Conservation (phyloP, 2,888 invertebrate genomes). For the Erebia palarica region DNA sequence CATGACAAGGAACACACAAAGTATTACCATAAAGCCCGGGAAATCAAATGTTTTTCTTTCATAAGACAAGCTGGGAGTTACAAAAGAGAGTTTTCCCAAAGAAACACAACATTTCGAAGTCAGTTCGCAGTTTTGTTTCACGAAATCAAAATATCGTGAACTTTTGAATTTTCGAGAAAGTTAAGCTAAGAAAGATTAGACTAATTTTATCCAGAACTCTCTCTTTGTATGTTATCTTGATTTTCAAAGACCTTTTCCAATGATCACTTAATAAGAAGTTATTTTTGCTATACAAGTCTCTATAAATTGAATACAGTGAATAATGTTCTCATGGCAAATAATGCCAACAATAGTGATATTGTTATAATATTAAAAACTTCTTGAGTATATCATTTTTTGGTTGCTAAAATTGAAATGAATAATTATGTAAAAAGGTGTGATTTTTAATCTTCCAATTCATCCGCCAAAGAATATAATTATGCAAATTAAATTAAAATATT, state of each 20-base stretch:
- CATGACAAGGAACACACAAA: constrained; percentile 32
- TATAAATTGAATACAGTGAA: too few relatives aligned
- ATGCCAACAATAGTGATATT: too few relatives aligned
- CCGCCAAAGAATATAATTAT: not conserved
- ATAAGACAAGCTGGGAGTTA: constrained; percentile 47
- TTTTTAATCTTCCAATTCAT: not conserved
- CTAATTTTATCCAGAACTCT: not conserved
- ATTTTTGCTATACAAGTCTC: too few relatives aligned
- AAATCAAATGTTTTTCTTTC: constrained; percentile 51
- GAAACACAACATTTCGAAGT: constrained; percentile 22
- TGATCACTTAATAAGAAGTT: too few relatives aligned
- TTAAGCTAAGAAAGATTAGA: not conserved
- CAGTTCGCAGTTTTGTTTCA: constrained; percentile 14
- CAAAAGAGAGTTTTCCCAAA: constrained; percentile 23
- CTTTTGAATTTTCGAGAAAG: not conserved
- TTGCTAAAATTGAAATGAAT: not conserved
- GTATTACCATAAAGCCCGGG: constrained; percentile 46
- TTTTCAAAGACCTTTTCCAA: too few relatives aligned
- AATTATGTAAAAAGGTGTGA: not conserved
- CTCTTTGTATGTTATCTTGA: not conserved
- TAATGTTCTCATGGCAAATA: too few relatives aligned
- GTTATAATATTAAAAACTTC: too few relatives aligned
- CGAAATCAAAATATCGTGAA: constrained; percentile 18
- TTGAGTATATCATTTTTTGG: not conserved
- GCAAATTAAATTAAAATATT: constrained; percentile 8